Base-by-base conservation (phyloP, 2,797 vertebrate genomes). In the Discoglossus pictus region DNA sequence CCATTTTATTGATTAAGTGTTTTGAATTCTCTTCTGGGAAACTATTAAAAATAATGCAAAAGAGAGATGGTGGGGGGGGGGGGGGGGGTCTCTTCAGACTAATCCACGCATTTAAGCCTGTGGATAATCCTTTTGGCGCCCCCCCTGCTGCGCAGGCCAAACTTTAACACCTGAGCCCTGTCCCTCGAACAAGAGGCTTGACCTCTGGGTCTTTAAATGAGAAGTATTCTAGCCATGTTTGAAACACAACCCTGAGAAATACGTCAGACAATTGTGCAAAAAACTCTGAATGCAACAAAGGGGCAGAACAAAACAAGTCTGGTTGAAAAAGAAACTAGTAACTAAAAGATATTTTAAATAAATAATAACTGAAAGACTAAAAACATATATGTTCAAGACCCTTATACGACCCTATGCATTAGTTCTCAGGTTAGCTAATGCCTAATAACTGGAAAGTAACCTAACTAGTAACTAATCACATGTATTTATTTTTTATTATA, bases 111-210 rank as follows among this genome's bases (percentile, higher is more conserved):
- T 48, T 46, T 74, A 62, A 51, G 53, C 44, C 46, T 52, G 35
- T 53, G 50, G 69, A 72, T 64, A 68, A 76, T 61, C 20, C 72
- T 51, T 70, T 76, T 73, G 71, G 66, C 50, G 66, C 76, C 68
- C 63, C 68, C 66, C 70, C 70, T 23, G 35, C 68, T 2, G 6
- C 15, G 68, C 1, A 2, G 65, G 52, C 67, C 62, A 24, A 2
- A 67, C 58, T 51, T 65, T 1, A 0, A 67, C 76, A 74, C 75
- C 73, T 76, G 78, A 80, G 75, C 75, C 74, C 78, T 23, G 34
- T 59, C 76, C 65, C 74, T 51, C 42, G 55, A 0, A 55, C 74
- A 60, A 74, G 61, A 67, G 72, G 69, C 78, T 38, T 62, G 23
- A 61, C 65, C 39, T 5, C 61, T 9, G 0, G 68, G 74, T 65